phyloP scores from a whole-genome alignment of 2,113 vertebrate genomes.

The Pangasianodon hypophthalmus region DNA sequence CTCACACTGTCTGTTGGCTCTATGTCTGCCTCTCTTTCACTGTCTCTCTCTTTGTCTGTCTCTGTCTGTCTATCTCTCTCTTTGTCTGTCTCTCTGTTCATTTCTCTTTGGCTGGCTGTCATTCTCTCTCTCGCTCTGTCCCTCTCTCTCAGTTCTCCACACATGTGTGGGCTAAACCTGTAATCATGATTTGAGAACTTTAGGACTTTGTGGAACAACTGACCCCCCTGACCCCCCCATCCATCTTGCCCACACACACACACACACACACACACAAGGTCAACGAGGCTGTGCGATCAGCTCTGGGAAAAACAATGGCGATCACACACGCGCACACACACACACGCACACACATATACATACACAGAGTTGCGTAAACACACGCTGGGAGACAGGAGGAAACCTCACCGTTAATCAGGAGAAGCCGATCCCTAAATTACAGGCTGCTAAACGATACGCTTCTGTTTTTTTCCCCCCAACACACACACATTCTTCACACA shows the following conservation, averaged over 20 bases:
- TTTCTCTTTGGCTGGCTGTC: background rate
- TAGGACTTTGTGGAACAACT: constrained; percentile 47
- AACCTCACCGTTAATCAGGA: constrained; percentile 37
- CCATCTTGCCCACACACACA: background rate
- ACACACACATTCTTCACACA: background rate
- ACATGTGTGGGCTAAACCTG: constrained; percentile 55
- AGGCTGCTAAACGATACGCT: constrained; percentile 43
- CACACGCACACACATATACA: background rate
- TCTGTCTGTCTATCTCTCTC: constrained; percentile 65
- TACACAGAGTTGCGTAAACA: constrained; percentile 6
- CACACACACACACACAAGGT: background rate
- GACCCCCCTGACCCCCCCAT: background rate
- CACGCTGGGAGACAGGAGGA: background rate
- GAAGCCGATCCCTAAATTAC: constrained; percentile 33
- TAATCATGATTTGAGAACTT: constrained; percentile 71
- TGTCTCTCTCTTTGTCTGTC: constrained; percentile 61
- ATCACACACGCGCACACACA: background rate
- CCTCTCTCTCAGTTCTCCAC: background rate
- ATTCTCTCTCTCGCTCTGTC: constrained; percentile 27
- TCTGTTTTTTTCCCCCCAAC: constrained; percentile 62
- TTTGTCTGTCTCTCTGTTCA: constrained; percentile 45
- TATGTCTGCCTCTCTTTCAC: background rate
- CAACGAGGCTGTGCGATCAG: background rate
- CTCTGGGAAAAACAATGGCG: background rate
- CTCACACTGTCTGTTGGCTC: background rate